Percentiles rank a stretch among this genome's conserved stretches.
These are phyloP conservation scores for Caenorhabditis sp. DNA, from an alignment of 2,888 invertebrate genomes.

Conservation along the genomic window DNA sequence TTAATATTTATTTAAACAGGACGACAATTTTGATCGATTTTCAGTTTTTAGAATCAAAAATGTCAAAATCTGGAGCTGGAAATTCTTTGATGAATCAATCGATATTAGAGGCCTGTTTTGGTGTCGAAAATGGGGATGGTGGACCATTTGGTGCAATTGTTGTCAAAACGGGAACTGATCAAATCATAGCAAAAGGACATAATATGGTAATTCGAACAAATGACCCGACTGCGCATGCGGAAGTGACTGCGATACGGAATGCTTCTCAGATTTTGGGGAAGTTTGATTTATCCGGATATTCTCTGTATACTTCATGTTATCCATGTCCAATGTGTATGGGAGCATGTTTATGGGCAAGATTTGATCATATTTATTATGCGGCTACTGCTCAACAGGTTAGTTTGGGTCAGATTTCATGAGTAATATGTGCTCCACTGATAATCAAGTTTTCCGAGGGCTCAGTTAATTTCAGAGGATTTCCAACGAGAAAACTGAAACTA, in stretches of 20 bases:
- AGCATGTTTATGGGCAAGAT: slow-evolving; percentile 65
- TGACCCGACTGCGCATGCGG: slow-evolving; percentile 67
- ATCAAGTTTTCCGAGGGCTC: no score
- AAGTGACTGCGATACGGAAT: slow-evolving; percentile 62
- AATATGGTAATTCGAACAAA: slow-evolving; percentile 52
- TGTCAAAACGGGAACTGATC: slow-evolving; percentile 54
- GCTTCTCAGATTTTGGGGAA: slow-evolving; percentile 48
- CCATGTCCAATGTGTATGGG: slow-evolving; percentile 70
- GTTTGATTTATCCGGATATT: slow-evolving; percentile 55
- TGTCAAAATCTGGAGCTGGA: slow-evolving; percentile 9
- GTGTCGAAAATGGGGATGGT: slow-evolving; percentile 52
- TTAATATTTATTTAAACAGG: no score
- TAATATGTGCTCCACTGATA: no score
- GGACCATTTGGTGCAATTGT: slow-evolving; percentile 68
- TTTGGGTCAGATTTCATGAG: no score
- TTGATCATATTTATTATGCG: slow-evolving; percentile 64
- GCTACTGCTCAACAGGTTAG: slow-evolving; percentile 51
- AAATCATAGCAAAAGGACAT: slow-evolving; percentile 14
- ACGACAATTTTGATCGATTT: no score
- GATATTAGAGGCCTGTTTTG: slow-evolving; percentile 57
- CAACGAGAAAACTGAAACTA: no score
- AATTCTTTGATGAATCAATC: slow-evolving; percentile 49
- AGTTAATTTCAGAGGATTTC: no score
- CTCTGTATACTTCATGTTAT: slow-evolving; percentile 67
- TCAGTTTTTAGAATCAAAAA: no score